Percentiles rank a stretch among this genome's conserved stretches.
Evolutionary conservation across 2,888 invertebrate species (phyloP).

Genomic region (Phalera bucephala): DNA sequence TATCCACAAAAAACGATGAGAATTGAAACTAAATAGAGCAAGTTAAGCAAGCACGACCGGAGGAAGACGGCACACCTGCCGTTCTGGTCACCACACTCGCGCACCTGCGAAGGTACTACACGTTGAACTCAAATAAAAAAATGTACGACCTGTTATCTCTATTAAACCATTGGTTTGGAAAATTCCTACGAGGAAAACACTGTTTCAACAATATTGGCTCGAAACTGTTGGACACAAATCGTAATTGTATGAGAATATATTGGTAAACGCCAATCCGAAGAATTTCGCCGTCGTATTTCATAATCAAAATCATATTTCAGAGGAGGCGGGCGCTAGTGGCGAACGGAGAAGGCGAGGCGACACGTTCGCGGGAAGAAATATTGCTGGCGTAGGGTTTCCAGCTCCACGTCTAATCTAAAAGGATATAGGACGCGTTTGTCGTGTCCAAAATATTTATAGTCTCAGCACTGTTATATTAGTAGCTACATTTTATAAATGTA

Average conservation of each 20-base stretch:
- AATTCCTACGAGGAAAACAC: slow-evolving; percentile 24
- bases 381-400: slow-evolving; percentile 21
- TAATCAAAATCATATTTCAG: slow-evolving; percentile 64
- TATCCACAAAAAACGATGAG: slow-evolving; percentile 9
- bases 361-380: slow-evolving; percentile 47
- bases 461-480: no score
- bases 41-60: slow-evolving; percentile 23
- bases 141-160: not conserved
- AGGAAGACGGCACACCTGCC: slow-evolving; percentile 43
- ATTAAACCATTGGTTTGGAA: not conserved
- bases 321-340: slow-evolving; percentile 37
- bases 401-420: no score
- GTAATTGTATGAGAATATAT: slow-evolving; percentile 40
- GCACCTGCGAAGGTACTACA: slow-evolving; percentile 30
- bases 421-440: no score
- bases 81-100: slow-evolving; percentile 36
- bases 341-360: slow-evolving; percentile 39
- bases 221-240: slow-evolving; percentile 40
- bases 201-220: slow-evolving; percentile 12
- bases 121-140: not conserved
- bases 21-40: slow-evolving; percentile 40
- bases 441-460: no score
- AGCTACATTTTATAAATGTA: no score
- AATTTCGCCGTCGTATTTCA: slow-evolving; percentile 56
- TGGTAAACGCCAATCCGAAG: slow-evolving; percentile 42